Base-by-base conservation (phyloP, 1,140 invertebrate species). In the Sweltsa coloradensis region DNA sequence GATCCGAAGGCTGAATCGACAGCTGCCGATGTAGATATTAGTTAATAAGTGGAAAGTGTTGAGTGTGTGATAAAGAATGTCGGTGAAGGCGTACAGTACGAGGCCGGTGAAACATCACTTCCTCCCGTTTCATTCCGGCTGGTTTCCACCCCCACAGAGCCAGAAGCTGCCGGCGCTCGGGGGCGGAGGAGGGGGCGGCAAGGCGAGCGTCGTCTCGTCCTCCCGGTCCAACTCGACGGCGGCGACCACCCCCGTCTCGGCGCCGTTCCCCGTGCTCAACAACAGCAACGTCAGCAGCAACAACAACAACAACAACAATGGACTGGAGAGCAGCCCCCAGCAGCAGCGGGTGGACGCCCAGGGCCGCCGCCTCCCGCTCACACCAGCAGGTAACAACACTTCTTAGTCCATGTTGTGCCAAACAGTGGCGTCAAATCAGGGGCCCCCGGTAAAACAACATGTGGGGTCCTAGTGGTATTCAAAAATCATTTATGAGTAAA, bases 321-420 rank as follows among this genome's bases (percentile, higher is more conserved):
- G n/a, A n/a, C n/a, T 24, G 22, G 36, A 27, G 11, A n/a, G 18
- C 9, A 25, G 21, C 18, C 34, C 11, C 11, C 16, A 26, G 16
- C 24, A 13, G 41, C 22, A 22, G n/a, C 41, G 45, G 5, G 21
- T 24, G 34, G 46, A 47, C 36, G 23, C 46, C 16, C 34, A 47
- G 18, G 46, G 46, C 13, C 36, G 24, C 9, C 36, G 39, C 22
- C 46, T 47, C 19, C 69, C 67, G 16, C 59, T 74, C 34, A 71
- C 70, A 6, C 65, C 71, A 16, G 61, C 66, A 61, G 72, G 72
- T 73, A 55, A 60, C 57, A 24, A 19, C 29, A 7, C n/a, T n/a
- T n/a, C 11, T 31, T 11, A 11, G 29, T 11, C 29, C 34, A n/a
- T 41, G 7, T 51, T 16, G 13, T 13, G 14, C 9, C 24, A 7